A percentile compares a stretch with the other conserved stretches of the same genome.
Evolutionary conservation across 1,140 invertebrate genomes (phyloP).

Genomic region (Drosophila fuyamai): DNA sequence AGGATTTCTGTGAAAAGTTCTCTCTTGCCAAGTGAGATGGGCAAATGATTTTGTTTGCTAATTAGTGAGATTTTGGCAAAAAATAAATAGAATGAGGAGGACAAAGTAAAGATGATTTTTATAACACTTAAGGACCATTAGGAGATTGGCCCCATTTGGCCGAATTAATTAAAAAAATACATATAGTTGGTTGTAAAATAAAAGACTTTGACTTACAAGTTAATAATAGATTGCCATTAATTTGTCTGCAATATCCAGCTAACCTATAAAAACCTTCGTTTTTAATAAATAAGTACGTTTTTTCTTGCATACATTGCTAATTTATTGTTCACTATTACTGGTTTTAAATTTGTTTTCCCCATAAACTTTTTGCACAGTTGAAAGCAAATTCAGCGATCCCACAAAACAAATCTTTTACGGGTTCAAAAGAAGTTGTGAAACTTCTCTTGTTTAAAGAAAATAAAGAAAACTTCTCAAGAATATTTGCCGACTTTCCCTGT

Average conservation of each 20-base stretch:
- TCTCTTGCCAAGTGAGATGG: slow-evolving; percentile 12
- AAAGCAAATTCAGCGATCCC: slow-evolving; percentile 34
- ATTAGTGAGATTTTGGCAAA: slow-evolving; percentile 46
- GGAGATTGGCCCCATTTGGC: neutral
- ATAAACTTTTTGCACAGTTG: slow-evolving; percentile 21
- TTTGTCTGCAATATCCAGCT: too few species aligned
- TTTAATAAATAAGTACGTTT: neutral
- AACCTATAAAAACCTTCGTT: too few species aligned
- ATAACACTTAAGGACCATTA: slow-evolving; percentile 2
- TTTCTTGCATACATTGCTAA: slow-evolving; percentile 1
- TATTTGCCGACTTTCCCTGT: slow-evolving; percentile 2
- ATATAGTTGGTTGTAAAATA: too few species aligned
- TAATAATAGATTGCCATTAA: too few species aligned
- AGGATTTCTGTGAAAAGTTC: slow-evolving; percentile 13
- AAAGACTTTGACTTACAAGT: too few species aligned
- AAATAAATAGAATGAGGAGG: neutral
- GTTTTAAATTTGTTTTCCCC: slow-evolving; percentile 6
- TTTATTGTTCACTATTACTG: slow-evolving; percentile 4
- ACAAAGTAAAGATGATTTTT: slow-evolving; percentile 11
- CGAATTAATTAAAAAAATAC: neutral
- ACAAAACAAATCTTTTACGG: slow-evolving; percentile 38
- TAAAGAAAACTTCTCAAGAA: slow-evolving; percentile 33
- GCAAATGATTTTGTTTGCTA: slow-evolving; percentile 57
- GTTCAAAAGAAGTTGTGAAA: slow-evolving; percentile 20
- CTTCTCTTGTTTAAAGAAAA: slow-evolving; percentile 37